phyloP scores from a whole-genome alignment of 2,113 vertebrate genomes.

The Perccottus glenii region DNA sequence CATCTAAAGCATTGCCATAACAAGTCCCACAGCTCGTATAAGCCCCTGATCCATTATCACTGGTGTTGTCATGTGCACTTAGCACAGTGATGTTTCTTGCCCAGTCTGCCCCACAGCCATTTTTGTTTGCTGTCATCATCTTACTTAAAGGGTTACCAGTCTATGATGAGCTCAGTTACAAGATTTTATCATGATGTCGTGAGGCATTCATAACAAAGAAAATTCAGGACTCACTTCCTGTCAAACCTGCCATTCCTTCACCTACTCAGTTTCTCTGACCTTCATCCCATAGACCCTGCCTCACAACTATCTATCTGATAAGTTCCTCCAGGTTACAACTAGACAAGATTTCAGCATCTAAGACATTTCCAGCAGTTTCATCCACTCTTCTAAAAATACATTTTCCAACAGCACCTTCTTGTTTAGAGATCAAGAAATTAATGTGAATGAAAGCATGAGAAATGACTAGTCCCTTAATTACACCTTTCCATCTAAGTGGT shows the following conservation, averaged over 20 bases:
- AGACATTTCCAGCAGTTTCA: conserved; percentile 46
- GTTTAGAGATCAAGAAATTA: conserved; percentile 19
- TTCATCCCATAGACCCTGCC: conserved; percentile 8
- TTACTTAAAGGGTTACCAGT: conserved; percentile 61
- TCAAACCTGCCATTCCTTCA: conserved; percentile 47
- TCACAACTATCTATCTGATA: conserved; percentile 10
- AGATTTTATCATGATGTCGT: conserved; percentile 46
- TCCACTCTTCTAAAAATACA: not conserved
- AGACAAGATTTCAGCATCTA: conserved; percentile 1
- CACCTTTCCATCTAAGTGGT: conserved; percentile 34
- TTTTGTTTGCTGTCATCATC: conserved; percentile 56
- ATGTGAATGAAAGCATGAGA: conserved; percentile 27
- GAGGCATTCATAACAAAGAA: conserved; percentile 42
- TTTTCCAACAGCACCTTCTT: conserved; percentile 2
- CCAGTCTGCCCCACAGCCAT: conserved; percentile 14
- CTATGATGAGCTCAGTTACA: conserved; percentile 53
- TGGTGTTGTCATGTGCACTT: conserved; percentile 63
- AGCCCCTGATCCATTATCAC: conserved; percentile 64
- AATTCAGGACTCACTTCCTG: conserved; percentile 39
- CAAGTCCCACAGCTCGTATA: conserved; percentile 59
- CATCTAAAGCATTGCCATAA: conserved; percentile 57
- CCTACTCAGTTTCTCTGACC: conserved; percentile 8
- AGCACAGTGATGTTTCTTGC: conserved; percentile 45
- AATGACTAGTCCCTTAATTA: conserved; percentile 30
- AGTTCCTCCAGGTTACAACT: not conserved